Conservation (phyloP, 2,797 vertebrate genomes). For the Fistularia commersonii region DNA sequence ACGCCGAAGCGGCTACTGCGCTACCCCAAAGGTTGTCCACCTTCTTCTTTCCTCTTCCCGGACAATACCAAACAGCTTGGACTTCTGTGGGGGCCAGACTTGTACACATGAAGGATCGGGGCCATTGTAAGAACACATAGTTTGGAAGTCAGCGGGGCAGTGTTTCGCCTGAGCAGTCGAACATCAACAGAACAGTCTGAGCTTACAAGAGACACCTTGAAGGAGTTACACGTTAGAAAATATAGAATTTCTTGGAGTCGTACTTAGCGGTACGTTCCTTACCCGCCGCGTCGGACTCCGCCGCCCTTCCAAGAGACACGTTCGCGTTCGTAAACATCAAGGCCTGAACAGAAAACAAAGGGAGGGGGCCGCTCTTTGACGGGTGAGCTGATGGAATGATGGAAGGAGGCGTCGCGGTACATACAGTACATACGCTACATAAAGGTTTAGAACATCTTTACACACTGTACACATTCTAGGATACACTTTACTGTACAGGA, state of each 20-base stretch:
- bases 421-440: constrained; percentile 67
- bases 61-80: too few relatives aligned
- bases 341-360: constrained; percentile 32
- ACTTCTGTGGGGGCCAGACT: too few relatives aligned
- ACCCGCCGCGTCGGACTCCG: too few relatives aligned
- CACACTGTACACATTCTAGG: constrained; percentile 58
- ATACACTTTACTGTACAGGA: constrained; percentile 64
- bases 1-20: too few relatives aligned
- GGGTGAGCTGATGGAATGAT: constrained; percentile 66
- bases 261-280: too few relatives aligned
- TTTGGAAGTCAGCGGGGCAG: constrained; percentile 71
- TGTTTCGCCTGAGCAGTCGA: constrained; percentile 77
- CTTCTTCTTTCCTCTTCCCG: too few relatives aligned
- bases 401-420: constrained; percentile 65
- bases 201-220: constrained; percentile 51
- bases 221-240: constrained; percentile 49
- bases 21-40: too few relatives aligned
- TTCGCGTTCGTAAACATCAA: constrained; percentile 58
- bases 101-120: too few relatives aligned
- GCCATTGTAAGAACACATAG: constrained; percentile 55
- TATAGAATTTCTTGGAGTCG: too few relatives aligned
- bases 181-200: constrained; percentile 69
- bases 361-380: constrained; percentile 40
- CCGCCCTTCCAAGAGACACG: constrained; percentile 27
- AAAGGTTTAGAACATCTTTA: constrained; percentile 61